Percentiles rank a stretch among this genome's conserved stretches.
Evolutionary conservation across 2,113 vertebrate species (phyloP).

Genomic region (Psilopsiagon aymara): DNA sequence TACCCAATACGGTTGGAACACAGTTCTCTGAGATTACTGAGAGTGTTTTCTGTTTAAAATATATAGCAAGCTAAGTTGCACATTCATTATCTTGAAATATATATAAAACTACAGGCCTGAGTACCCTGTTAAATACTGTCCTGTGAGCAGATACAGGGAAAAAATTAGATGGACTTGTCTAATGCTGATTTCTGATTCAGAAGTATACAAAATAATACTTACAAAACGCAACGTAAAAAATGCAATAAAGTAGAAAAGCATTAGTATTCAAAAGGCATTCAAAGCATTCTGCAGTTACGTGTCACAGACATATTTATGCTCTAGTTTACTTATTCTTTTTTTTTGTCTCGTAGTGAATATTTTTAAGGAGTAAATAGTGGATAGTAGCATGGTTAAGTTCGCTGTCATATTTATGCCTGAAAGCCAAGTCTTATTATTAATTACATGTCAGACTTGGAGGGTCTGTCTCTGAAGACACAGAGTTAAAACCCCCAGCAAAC

Average conservation of each 20-base stretch:
- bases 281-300: neutral
- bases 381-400: neutral
- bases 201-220: neutral
- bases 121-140: neutral
- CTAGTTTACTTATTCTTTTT: neutral
- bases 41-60: neutral
- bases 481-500: neutral
- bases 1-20: neutral
- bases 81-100: neutral
- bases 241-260: neutral
- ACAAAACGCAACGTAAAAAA: neutral
- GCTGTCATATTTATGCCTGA: neutral
- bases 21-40: neutral
- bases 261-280: neutral
- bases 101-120: neutral
- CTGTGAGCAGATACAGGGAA: neutral
- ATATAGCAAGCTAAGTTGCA: neutral
- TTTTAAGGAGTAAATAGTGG: neutral
- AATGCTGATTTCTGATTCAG: neutral
- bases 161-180: neutral
- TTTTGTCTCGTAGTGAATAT: neutral
- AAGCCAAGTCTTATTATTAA: neutral
- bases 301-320: neutral
- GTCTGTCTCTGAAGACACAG: neutral
- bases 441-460: neutral